Conservation (phyloP, 2,113 vertebrate species). For the Charina bottae region DNA sequence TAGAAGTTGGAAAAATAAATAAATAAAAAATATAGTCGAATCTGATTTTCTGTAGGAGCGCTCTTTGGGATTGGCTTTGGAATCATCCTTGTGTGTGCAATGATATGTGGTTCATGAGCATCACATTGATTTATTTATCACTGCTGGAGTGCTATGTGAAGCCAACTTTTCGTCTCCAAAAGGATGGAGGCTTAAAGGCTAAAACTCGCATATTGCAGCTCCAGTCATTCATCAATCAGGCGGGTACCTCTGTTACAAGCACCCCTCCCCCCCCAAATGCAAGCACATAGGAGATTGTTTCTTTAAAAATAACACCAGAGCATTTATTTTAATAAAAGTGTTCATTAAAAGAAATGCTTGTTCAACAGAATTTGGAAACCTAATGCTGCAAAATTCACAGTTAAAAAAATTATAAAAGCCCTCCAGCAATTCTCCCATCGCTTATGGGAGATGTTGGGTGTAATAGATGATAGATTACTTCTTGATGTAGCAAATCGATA, state of each 20-base stretch:
- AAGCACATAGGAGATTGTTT: neutral
- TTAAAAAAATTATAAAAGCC: constrained; percentile 12
- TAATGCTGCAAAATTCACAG: constrained; percentile 29
- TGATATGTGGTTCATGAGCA: neutral
- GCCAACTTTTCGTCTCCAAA: neutral
- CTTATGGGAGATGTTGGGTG: neutral
- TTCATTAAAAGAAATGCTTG: neutral
- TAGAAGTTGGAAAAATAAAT: too few relatives aligned
- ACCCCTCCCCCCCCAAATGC: neutral
- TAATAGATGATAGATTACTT: constrained; percentile 3
- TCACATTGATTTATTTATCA: neutral
- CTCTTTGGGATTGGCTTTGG: neutral
- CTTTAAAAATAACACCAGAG: constrained; percentile 12
- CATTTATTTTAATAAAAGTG: neutral
- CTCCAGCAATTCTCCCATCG: constrained; percentile 29
- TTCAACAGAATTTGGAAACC: constrained; percentile 23
- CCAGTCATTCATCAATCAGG: neutral
- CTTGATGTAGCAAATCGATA: constrained; percentile 36
- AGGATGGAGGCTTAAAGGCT: neutral
- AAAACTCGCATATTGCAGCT: neutral
- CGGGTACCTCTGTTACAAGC: neutral
- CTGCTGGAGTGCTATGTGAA: neutral
- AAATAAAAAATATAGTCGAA: too few relatives aligned
- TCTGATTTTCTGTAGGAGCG: neutral
- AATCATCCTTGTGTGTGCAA: neutral